phyloP scores from a whole-genome alignment of 2,888 invertebrate genomes.

The Keiferia lycopersicella region DNA sequence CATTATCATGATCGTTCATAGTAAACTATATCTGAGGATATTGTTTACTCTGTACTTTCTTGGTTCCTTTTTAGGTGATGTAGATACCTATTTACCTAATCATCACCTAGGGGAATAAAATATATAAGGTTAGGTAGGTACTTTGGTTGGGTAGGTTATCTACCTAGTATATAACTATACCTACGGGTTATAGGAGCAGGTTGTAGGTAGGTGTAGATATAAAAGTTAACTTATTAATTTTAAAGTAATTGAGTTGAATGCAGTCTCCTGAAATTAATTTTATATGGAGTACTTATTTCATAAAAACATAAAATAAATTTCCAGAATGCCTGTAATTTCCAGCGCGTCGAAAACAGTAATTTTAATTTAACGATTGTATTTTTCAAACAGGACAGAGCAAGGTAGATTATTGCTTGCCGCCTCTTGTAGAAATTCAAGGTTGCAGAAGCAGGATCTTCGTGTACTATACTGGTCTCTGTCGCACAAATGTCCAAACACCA shows the following conservation, averaged over 20 bases:
- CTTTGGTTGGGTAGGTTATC: too few relatives aligned
- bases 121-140: too few relatives aligned
- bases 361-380: conserved; percentile 61
- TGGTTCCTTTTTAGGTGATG: too few relatives aligned
- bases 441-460: conserved; percentile 46
- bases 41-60: too few relatives aligned
- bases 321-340: conserved; percentile 30
- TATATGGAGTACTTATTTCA: not conserved
- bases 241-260: not conserved
- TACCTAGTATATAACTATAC: not conserved
- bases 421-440: conserved; percentile 63
- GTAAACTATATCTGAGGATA: too few relatives aligned
- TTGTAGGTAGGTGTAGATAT: too few relatives aligned
- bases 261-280: not conserved
- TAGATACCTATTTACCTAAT: too few relatives aligned
- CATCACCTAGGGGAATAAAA: too few relatives aligned
- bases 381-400: conserved; percentile 60
- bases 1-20: too few relatives aligned
- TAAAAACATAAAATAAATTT: conserved; percentile 11
- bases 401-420: conserved; percentile 57
- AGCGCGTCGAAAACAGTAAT: conserved; percentile 35
- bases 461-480: conserved; percentile 51
- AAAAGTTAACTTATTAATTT: too few relatives aligned
- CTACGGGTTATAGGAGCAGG: not conserved
- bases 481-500: conserved; percentile 25